These are phyloP conservation scores for Ophion costatus DNA, from an alignment of 2,888 invertebrate genomes.

Conservation along the genomic window DNA sequence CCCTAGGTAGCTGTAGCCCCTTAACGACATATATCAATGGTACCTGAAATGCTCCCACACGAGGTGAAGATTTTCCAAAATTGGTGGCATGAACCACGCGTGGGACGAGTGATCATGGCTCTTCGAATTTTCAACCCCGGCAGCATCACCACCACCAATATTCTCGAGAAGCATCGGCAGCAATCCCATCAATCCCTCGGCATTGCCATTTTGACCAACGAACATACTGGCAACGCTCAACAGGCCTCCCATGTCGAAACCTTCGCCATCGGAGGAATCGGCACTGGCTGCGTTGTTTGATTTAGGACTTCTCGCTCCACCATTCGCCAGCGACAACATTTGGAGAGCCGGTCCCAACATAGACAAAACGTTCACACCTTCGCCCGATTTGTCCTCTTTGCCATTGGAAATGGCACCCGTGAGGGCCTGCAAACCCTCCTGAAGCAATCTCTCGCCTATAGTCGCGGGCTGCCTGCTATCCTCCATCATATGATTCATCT, in stretches of 20 bases:
- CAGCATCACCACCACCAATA: constrained; percentile 86
- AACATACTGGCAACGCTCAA: constrained; percentile 77
- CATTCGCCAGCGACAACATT: constrained; percentile 65
- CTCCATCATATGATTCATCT: not conserved
- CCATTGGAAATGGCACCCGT: constrained; percentile 69
- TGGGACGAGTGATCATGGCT: constrained; percentile 88
- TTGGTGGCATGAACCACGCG: constrained; percentile 89
- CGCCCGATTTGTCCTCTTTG: constrained; percentile 61
- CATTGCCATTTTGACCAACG: constrained; percentile 80
- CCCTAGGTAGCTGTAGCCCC: not conserved
- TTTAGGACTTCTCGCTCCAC: constrained; percentile 38
- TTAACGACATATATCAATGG: not conserved
- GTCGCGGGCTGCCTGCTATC: not conserved
- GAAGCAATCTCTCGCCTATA: constrained; percentile 71
- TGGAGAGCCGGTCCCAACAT: constrained; percentile 74
- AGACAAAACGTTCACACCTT: constrained; percentile 73
- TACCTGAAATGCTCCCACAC: constrained; percentile 90
- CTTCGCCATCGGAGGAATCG: constrained; percentile 63
- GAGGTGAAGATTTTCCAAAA: constrained; percentile 88
- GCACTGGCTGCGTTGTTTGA: constrained; percentile 50
- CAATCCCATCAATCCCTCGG: constrained; percentile 86
- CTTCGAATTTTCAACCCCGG: constrained; percentile 86
- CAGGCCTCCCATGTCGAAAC: constrained; percentile 77
- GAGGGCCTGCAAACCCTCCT: constrained; percentile 79
- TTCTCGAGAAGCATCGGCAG: constrained; percentile 89